A percentile compares a stretch with the other conserved stretches of the same genome.
These are phyloP conservation scores for Scaptomyza caliginosa DNA, from an alignment of 2,888 invertebrate species.

Conservation along the genomic window DNA sequence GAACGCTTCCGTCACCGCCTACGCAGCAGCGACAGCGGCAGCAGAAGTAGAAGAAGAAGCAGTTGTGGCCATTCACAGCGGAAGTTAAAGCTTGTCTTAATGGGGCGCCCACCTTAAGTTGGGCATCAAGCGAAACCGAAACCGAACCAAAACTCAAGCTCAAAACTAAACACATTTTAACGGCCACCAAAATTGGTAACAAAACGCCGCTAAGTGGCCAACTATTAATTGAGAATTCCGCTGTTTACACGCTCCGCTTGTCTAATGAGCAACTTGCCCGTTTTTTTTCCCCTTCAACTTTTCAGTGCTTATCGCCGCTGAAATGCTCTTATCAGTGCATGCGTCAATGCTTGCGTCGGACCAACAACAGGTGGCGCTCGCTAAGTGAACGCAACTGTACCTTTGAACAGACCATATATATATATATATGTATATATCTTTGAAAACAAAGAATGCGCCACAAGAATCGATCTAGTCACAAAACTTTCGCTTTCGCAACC, in stretches of 20 bases:
- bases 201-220: conserved; percentile 71
- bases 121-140: conserved; percentile 63
- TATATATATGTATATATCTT: not conserved
- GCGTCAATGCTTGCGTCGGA: not conserved
- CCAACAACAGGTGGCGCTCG: conserved; percentile 34
- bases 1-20: conserved; percentile 48
- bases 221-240: conserved; percentile 62
- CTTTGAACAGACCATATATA: not conserved
- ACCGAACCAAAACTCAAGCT: conserved; percentile 1
- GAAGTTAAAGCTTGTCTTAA: conserved; percentile 72
- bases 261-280: conserved; percentile 58
- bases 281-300: not conserved
- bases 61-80: conserved; percentile 43
- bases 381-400: conserved; percentile 37
- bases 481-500: conserved; percentile 48
- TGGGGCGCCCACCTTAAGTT: conserved; percentile 58
- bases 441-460: conserved; percentile 1
- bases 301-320: conserved; percentile 21
- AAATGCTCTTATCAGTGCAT: conserved; percentile 4
- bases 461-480: conserved; percentile 24
- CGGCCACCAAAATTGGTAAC: conserved; percentile 55
- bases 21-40: conserved; percentile 9
- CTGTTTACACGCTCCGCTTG: conserved; percentile 76
- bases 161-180: conserved; percentile 28
- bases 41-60: conserved; percentile 2